Base-by-base conservation (phyloP, 2,797 vertebrate species). In the Enteromius treurensis region DNA sequence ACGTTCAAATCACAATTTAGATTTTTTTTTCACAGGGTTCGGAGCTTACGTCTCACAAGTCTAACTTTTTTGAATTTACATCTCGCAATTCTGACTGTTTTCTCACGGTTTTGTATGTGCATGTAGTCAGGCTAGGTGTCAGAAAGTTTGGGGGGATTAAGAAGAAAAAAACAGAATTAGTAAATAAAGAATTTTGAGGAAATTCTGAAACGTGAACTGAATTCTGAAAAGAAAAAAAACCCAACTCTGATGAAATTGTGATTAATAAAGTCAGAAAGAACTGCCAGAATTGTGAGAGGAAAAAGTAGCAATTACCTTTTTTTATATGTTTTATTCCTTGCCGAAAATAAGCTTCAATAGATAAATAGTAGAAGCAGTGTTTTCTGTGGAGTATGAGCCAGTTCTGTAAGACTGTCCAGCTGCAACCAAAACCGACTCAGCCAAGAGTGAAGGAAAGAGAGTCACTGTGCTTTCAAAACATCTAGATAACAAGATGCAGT, bases 301-400 rank as follows among this genome's bases (percentile, higher is more conserved):
- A 62, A 29, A 29, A 15, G 14, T 17, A 4, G 5, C 14, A 32
- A 62, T 62, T 4, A 62, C 58, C 23, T 26, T 62, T 62, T 29
- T 62, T 6, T n/a, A 60, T 6, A 62, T 26, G 0, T 26, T 62
- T 14, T 29, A 29, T 32, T 7, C 60, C 5, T 0, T 62, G 23
- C 11, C 1, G 0, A 23, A 32, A 32, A 32, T 64, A 64, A 26
- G 26, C 14, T 17, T 17, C 5, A 3, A 62, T 64, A 17, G 26
- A 64, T 64, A 29, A 80, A 80, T 80, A 71, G 37, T 70, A 58
- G 34, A 70, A n/a, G 17, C 67, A 60, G 67, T 80, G 65, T 79
- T 34, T 58, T 23, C 1, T 3, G 1, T 79, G 64, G 32, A 45
- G 40, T 62, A 26, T 64, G 60, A 64, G 60, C 26, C 60, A 64